phyloP scores from a whole-genome alignment of 2,888 invertebrate genomes.

The Eilema griseolum region DNA sequence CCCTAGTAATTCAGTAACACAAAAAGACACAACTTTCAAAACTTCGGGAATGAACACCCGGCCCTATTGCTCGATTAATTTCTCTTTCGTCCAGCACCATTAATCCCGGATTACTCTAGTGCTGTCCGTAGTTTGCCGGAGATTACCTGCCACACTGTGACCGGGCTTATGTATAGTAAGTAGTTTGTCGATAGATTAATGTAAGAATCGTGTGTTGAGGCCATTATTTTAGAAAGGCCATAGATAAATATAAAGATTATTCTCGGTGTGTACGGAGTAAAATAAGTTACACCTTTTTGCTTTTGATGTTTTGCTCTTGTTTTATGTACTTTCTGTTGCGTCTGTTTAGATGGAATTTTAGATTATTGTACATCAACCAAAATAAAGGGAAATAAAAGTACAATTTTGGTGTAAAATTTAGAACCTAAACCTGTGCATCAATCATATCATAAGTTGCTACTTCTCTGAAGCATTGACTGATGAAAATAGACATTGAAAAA shows the following conservation, averaged over 20 bases:
- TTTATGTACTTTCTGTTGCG: not conserved
- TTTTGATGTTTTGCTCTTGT: not conserved
- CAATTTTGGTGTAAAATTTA: too few species aligned
- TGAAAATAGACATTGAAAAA: too few species aligned
- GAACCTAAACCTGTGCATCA: too few species aligned
- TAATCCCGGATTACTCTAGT: conserved; percentile 44
- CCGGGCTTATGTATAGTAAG: conserved; percentile 9
- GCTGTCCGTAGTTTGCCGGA: conserved; percentile 28
- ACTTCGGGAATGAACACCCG: conserved; percentile 27
- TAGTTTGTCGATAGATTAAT: conserved; percentile 10
- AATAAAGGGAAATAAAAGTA: too few species aligned
- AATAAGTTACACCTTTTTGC: not conserved
- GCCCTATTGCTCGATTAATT: conserved; percentile 45
- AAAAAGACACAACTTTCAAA: conserved; percentile 9
- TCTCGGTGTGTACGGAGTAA: not conserved
- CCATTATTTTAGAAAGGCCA: not conserved
- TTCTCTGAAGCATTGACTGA: too few species aligned
- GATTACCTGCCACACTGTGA: conserved; percentile 16
- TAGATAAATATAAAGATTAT: not conserved
- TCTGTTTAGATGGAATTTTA: not conserved
- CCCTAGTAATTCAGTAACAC: conserved; percentile 7
- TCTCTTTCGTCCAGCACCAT: conserved; percentile 32
- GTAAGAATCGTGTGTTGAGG: not conserved
- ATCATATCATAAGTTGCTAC: too few species aligned
- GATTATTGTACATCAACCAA: not conserved